These are phyloP conservation scores for Thunnus albacares DNA, from an alignment of 2,797 vertebrate species.

Conservation along the genomic window DNA sequence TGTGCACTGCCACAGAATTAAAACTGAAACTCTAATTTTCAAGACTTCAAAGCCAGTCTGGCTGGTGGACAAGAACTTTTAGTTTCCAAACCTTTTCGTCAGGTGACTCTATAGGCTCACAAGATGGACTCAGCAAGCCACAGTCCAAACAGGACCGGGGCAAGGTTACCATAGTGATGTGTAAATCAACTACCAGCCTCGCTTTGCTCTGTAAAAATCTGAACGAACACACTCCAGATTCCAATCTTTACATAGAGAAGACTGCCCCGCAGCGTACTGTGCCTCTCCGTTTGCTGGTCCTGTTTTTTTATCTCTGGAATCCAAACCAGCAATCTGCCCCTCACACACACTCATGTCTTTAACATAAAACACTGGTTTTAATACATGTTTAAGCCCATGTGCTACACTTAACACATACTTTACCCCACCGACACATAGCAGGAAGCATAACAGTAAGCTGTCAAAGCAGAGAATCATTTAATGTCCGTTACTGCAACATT, in stretches of 20 bases:
- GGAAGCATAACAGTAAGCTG: neutral
- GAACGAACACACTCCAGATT: slow-evolving; percentile 30
- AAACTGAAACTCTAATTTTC: neutral
- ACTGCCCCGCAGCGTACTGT: neutral
- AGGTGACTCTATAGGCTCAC: neutral
- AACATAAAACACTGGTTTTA: neutral
- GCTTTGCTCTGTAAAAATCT: slow-evolving; percentile 37
- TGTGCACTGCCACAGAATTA: neutral
- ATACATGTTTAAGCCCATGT: neutral
- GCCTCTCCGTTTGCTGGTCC: slow-evolving; percentile 12
- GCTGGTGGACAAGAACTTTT: neutral
- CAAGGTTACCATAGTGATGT: slow-evolving; percentile 70
- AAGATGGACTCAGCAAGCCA: slow-evolving; percentile 15
- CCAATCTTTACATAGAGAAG: slow-evolving; percentile 25
- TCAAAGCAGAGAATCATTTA: neutral
- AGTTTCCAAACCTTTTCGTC: neutral
- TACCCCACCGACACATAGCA: neutral
- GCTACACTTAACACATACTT: neutral
- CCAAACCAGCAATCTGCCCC: slow-evolving; percentile 4
- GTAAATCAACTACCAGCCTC: slow-evolving; percentile 77
- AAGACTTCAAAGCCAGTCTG: neutral
- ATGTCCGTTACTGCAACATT: neutral
- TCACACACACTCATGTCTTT: neutral
- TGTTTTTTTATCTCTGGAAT: slow-evolving; percentile 8
- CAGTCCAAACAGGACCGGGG: slow-evolving; percentile 42